Conservation (phyloP, 1,140 invertebrate genomes). For the Charaxes varanes region DNA sequence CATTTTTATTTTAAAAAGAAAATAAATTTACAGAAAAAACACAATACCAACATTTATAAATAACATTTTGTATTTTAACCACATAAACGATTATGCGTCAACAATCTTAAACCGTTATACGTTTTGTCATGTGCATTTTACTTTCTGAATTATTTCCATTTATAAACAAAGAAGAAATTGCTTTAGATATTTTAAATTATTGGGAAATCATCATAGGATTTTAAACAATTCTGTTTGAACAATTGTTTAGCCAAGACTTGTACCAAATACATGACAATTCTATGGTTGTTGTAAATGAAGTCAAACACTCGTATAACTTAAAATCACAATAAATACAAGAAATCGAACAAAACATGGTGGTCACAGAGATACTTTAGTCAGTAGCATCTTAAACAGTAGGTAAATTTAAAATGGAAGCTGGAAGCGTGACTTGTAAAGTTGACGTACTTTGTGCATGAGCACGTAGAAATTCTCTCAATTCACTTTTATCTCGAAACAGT, state of each 20-base stretch:
- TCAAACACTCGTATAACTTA: constrained; percentile 22
- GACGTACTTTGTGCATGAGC: constrained; percentile 11
- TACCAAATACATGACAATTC: constrained; percentile 9
- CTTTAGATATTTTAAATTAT: constrained; percentile 21
- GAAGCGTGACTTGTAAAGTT: neutral
- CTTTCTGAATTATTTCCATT: constrained; percentile 9
- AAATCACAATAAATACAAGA: constrained; percentile 25
- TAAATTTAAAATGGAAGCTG: neutral
- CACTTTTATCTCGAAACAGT: too few species aligned
- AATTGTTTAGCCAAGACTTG: too few species aligned
- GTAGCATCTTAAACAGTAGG: neutral
- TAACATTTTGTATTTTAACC: constrained; percentile 41
- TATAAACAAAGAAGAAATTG: constrained; percentile 13
- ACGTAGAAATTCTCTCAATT: too few species aligned
- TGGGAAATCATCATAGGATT: too few species aligned
- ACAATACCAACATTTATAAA: constrained; percentile 67
- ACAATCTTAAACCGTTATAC: constrained; percentile 33
- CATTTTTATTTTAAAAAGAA: constrained; percentile 53
- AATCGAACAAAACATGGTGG: constrained; percentile 20
- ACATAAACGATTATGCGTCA: constrained; percentile 42
- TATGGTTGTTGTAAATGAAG: constrained; percentile 1
- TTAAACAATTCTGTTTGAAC: too few species aligned
- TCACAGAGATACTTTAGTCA: constrained; percentile 17
- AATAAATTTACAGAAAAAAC: constrained; percentile 65
- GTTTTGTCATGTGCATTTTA: constrained; percentile 33